These are phyloP conservation scores for Hylaeus volcanicus DNA, from an alignment of 1,140 invertebrate genomes.

Conservation along the genomic window DNA sequence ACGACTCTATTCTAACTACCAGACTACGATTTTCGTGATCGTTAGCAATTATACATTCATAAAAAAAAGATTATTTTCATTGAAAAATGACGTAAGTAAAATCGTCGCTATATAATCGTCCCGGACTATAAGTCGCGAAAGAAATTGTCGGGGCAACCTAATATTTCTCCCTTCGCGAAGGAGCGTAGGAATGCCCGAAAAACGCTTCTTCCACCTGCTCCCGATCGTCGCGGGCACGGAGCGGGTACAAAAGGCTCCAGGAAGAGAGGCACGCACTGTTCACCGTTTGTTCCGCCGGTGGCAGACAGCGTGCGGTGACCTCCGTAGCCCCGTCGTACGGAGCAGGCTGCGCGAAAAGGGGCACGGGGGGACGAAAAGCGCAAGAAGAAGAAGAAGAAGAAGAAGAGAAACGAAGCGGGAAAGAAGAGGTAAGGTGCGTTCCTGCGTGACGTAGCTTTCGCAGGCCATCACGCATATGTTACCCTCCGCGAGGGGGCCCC, in stretches of 20 bases:
- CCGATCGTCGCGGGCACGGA: neutral
- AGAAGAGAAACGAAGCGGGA: slow-evolving; percentile 8
- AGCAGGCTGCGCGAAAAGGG: slow-evolving; percentile 35
- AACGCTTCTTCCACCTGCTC: slow-evolving; percentile 5
- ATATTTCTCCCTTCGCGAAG: no score
- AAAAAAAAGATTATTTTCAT: no score
- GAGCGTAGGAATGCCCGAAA: no score
- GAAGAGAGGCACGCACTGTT: slow-evolving; percentile 32
- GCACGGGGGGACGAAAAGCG: slow-evolving; percentile 25
- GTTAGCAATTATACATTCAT: no score
- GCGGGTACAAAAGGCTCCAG: neutral
- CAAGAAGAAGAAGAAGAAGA: slow-evolving; percentile 12
- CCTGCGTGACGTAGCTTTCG: slow-evolving; percentile 76
- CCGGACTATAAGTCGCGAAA: no score
- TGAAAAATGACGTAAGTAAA: no score
- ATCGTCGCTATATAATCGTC: no score
- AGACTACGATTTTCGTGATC: no score
- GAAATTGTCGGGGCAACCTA: no score
- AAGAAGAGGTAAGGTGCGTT: slow-evolving; percentile 67
- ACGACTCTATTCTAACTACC: no score
- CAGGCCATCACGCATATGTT: slow-evolving; percentile 77
- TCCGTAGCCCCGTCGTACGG: slow-evolving; percentile 50
- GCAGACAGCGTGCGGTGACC: slow-evolving; percentile 60
- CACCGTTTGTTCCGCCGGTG: slow-evolving; percentile 55
- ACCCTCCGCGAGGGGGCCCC: slow-evolving; percentile 56